Percentiles rank a stretch among this genome's conserved stretches.
phyloP scores from a whole-genome alignment of 2,797 vertebrate genomes.

The Anas bernieri region DNA sequence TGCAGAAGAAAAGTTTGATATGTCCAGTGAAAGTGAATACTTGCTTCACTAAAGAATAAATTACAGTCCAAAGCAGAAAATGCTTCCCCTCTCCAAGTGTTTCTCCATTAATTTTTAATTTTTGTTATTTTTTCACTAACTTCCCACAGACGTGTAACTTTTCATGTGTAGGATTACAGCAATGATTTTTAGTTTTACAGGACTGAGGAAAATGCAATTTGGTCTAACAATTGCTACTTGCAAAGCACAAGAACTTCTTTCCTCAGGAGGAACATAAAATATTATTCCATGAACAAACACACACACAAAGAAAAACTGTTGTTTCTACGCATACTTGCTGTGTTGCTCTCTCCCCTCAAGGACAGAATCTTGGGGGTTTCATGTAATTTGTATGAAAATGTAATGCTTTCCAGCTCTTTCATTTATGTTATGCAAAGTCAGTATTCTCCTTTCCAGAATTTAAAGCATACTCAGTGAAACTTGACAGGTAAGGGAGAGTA shows the following conservation, averaged over 20 bases:
- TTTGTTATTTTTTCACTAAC: background rate
- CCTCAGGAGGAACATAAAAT: background rate
- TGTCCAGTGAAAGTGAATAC: background rate
- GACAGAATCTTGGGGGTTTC: slow-evolving; percentile 38
- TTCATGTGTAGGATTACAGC: background rate
- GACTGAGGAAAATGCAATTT: background rate
- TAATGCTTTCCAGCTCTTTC: slow-evolving; percentile 29
- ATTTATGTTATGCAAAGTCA: slow-evolving; percentile 63
- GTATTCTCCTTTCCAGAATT: slow-evolving; percentile 69
- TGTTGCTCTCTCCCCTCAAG: slow-evolving; percentile 29
- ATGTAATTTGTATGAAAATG: slow-evolving; percentile 45
- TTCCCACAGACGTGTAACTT: background rate
- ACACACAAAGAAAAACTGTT: background rate
- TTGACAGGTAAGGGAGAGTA: slow-evolving; percentile 75
- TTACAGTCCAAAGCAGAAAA: background rate
- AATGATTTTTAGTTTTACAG: background rate
- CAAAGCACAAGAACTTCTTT: background rate
- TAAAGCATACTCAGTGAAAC: slow-evolving; percentile 72
- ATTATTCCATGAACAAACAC: background rate
- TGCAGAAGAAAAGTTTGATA: background rate
- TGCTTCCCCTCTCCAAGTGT: background rate
- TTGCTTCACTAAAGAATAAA: background rate
- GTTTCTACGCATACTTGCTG: background rate
- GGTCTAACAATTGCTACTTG: background rate
- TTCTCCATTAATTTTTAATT: background rate